Percentiles rank a stretch among this genome's conserved stretches.
Evolutionary conservation across 2,888 invertebrate species (phyloP).

Genomic region (Artemia sp.): DNA sequence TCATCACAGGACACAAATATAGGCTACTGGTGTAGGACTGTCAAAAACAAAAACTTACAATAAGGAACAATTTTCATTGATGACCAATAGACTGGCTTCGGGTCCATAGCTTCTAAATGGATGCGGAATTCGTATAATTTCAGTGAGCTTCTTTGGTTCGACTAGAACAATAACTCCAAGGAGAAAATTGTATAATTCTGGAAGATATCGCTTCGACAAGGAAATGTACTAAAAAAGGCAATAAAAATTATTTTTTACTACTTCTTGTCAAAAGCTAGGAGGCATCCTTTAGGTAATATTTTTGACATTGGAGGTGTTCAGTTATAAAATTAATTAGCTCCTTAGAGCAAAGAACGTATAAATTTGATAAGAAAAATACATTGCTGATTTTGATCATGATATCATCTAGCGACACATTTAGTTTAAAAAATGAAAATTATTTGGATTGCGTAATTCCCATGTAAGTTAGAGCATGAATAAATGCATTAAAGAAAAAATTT

Average conservation of each 20-base stretch:
- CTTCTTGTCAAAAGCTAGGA: too few species aligned
- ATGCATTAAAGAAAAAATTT: too few species aligned
- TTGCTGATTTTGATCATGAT: too few species aligned
- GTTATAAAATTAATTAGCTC: too few species aligned
- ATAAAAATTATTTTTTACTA: slow-evolving; percentile 21
- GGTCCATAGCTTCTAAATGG: slow-evolving; percentile 46
- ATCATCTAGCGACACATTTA: too few species aligned
- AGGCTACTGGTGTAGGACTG: slow-evolving; percentile 31
- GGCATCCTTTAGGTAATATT: too few species aligned
- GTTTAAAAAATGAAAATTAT: too few species aligned
- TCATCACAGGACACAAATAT: neutral
- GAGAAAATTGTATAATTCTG: slow-evolving; percentile 61
- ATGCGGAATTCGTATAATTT: slow-evolving; percentile 45
- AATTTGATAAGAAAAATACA: too few species aligned
- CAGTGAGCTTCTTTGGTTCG: slow-evolving; percentile 43
- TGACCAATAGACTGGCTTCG: slow-evolving; percentile 26
- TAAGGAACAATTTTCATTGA: slow-evolving; percentile 19
- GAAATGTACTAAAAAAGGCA: slow-evolving; percentile 45
- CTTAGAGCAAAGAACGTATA: too few species aligned
- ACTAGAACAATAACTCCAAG: slow-evolving; percentile 54
- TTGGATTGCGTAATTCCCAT: too few species aligned
- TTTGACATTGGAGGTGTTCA: too few species aligned
- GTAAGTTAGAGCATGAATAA: too few species aligned
- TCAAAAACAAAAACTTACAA: slow-evolving; percentile 16
- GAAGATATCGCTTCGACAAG: slow-evolving; percentile 60